These are phyloP conservation scores for Autographa pulchrina DNA, from an alignment of 2,888 invertebrate species.

Conservation along the genomic window DNA sequence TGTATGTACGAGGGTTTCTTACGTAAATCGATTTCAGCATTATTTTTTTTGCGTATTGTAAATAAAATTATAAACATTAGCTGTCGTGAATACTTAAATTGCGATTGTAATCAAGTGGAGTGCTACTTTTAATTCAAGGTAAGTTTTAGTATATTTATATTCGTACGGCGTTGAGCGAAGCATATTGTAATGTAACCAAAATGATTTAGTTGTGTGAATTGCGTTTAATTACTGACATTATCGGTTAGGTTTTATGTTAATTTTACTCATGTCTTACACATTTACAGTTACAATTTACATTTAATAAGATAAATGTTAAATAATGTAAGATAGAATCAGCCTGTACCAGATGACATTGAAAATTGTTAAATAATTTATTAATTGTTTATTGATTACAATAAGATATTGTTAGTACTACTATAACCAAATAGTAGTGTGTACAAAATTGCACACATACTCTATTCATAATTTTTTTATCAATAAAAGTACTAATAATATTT, in stretches of 20 bases:
- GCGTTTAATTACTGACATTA: not conserved
- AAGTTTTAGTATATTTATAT: constrained; percentile 31
- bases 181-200: not conserved
- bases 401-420: not conserved
- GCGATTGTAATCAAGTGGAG: constrained; percentile 42
- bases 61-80: not conserved
- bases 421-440: no score
- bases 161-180: constrained; percentile 1
- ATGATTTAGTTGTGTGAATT: not conserved
- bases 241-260: not conserved
- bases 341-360: not conserved
- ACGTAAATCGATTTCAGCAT: constrained; percentile 70
- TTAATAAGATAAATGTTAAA: no score
- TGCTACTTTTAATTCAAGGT: constrained; percentile 48
- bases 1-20: constrained; percentile 62
- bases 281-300: no score
- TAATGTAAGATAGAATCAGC: not conserved
- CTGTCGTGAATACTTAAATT: constrained; percentile 27
- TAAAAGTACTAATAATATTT: no score
- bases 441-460: no score
- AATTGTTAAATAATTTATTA: not conserved
- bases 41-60: constrained; percentile 35
- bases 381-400: not conserved
- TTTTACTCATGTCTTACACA: no score
- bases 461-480: no score